Conservation (phyloP, 1,140 invertebrate species). For the Brachionus calyciflorus region DNA sequence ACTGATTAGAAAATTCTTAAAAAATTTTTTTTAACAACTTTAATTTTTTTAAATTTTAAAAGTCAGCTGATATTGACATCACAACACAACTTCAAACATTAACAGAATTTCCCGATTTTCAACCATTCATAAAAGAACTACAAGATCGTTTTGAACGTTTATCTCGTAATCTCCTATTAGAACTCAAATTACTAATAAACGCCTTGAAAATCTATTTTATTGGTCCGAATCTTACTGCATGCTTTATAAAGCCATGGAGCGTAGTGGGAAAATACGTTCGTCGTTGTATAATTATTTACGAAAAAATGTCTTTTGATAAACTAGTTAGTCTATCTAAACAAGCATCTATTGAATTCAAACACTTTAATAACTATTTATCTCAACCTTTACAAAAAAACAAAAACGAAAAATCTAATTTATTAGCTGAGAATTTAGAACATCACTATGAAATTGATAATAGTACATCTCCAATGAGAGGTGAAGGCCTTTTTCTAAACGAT, state of each 20-base stretch:
- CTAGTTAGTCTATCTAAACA: slow-evolving; percentile 30
- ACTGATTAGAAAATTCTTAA: too few relatives aligned
- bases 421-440: background rate
- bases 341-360: slow-evolving; percentile 4
- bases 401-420: background rate
- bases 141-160: slow-evolving; percentile 18
- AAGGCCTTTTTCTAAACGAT: slow-evolving; percentile 42
- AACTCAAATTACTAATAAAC: background rate
- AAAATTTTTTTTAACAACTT: background rate
- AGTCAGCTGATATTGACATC: slow-evolving; percentile 21
- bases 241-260: slow-evolving; percentile 43
- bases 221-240: background rate
- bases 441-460: slow-evolving; percentile 39
- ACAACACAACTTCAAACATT: background rate
- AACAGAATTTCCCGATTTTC: background rate
- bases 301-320: slow-evolving; percentile 43
- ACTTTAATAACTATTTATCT: background rate
- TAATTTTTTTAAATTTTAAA: background rate
- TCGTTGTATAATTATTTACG: slow-evolving; percentile 44
- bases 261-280: slow-evolving; percentile 46
- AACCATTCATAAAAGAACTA: slow-evolving; percentile 16
- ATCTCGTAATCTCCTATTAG: background rate
- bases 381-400: background rate
- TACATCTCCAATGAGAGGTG: slow-evolving; percentile 35
- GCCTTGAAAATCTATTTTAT: slow-evolving; percentile 43